These are phyloP conservation scores for Sipha maydis DNA, from an alignment of 2,888 invertebrate species.

Conservation along the genomic window DNA sequence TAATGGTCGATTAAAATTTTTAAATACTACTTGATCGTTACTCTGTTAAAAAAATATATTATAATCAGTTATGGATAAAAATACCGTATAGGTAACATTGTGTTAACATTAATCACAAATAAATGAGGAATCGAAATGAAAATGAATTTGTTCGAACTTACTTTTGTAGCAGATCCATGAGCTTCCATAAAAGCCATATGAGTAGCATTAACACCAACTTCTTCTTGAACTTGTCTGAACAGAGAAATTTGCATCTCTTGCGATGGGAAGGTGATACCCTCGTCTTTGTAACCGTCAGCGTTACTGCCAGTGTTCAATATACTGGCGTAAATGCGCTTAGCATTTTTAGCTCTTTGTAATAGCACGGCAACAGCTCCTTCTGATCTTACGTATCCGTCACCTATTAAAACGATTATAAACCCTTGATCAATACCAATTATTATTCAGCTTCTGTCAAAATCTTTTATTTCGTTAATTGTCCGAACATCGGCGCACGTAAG, in stretches of 20 bases:
- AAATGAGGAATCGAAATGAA: neutral
- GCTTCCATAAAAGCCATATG: conserved; percentile 94
- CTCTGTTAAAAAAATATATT: neutral
- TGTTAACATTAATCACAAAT: neutral
- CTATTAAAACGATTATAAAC: conserved; percentile 64
- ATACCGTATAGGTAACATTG: too few species aligned
- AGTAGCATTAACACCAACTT: conserved; percentile 82
- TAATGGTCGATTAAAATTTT: too few species aligned
- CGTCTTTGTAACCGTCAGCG: conserved; percentile 91
- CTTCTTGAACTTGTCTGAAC: conserved; percentile 86
- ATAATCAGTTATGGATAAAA: neutral
- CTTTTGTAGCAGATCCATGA: conserved; percentile 98
- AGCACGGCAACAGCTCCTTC: conserved; percentile 87
- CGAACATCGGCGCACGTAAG: neutral
- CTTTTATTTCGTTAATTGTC: too few species aligned
- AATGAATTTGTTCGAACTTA: conserved; percentile 65
- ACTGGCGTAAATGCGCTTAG: conserved; percentile 85
- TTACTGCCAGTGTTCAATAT: conserved; percentile 90
- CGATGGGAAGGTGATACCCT: conserved; percentile 88
- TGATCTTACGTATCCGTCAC: conserved; percentile 91
- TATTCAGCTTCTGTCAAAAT: too few species aligned
- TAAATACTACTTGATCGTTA: too few species aligned
- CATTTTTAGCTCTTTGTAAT: conserved; percentile 81
- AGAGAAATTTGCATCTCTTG: conserved; percentile 83
- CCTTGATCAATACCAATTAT: too few species aligned